phyloP scores from a whole-genome alignment of 2,113 vertebrate species.

The Megaceryle torquata region DNA sequence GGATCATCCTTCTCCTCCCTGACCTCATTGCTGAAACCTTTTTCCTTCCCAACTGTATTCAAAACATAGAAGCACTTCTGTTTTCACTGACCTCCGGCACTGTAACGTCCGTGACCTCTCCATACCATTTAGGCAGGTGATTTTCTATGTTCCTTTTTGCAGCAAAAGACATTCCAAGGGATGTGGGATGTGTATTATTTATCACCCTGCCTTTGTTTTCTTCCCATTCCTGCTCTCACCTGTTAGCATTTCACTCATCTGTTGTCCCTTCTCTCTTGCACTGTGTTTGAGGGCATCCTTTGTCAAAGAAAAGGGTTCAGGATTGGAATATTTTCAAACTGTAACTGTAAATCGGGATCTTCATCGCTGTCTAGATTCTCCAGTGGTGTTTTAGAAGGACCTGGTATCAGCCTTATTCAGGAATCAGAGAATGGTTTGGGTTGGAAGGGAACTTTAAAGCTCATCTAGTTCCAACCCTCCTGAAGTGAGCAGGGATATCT shows the following conservation, averaged over 20 bases:
- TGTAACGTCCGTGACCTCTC: not conserved
- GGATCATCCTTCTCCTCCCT: not conserved
- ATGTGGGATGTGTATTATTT: not conserved
- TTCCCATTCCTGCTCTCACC: not conserved
- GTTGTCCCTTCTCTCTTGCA: not conserved
- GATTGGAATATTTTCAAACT: not conserved
- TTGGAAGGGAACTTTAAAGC: not conserved
- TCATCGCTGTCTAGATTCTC: fast-evolving
- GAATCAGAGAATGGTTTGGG: not conserved
- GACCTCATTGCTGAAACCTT: not conserved
- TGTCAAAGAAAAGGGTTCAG: not conserved
- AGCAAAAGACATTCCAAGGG: not conserved
- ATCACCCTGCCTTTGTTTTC: not conserved
- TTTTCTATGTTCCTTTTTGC: not conserved
- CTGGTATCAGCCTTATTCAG: not conserved
- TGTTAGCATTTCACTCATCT: not conserved
- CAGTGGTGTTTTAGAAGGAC: not conserved
- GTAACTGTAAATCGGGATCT: not conserved
- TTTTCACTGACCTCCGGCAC: not conserved
- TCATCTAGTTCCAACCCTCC: not conserved
- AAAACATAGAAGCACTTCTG: not conserved
- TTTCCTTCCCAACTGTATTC: not conserved
- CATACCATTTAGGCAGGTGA: not conserved
- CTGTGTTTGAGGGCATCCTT: not conserved
- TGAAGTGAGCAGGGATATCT: not conserved